phyloP scores from a whole-genome alignment of 2,888 invertebrate species.

The Petrophora chlorosata region DNA sequence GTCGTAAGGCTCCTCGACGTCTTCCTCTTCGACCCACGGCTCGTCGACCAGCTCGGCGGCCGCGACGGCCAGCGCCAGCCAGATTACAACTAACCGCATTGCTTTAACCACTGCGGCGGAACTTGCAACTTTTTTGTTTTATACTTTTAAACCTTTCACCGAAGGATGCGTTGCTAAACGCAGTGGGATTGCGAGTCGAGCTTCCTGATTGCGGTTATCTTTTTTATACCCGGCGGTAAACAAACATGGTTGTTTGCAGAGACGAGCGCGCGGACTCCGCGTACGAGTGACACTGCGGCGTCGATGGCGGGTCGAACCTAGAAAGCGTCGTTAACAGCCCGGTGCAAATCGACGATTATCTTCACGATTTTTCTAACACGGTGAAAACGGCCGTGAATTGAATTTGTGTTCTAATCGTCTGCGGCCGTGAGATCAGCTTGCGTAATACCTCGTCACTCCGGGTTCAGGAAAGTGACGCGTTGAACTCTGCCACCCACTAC shows the following conservation, averaged over 20 bases:
- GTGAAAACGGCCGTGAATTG: constrained; percentile 70
- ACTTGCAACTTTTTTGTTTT: constrained; percentile 65
- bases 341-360: constrained; percentile 62
- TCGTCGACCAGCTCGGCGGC: constrained; percentile 49
- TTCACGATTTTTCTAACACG: constrained; percentile 61
- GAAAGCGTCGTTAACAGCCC: constrained; percentile 68
- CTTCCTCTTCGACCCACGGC: constrained; percentile 30
- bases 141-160: constrained; percentile 70
- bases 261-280: constrained; percentile 56
- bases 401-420: constrained; percentile 47
- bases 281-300: constrained; percentile 56
- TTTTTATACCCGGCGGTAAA: constrained; percentile 56
- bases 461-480: constrained; percentile 15
- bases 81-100: constrained; percentile 60
- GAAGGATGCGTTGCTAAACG: constrained; percentile 60
- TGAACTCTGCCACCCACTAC: constrained; percentile 26
- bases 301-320: constrained; percentile 43
- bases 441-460: constrained; percentile 47
- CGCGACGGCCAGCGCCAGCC: constrained; percentile 55
- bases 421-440: constrained; percentile 53
- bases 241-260: constrained; percentile 52
- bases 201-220: constrained; percentile 29
- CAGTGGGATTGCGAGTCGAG: constrained; percentile 38
- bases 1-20: constrained; percentile 58
- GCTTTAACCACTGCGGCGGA: constrained; percentile 53